Evolutionary conservation across 2,888 invertebrate genomes (phyloP), one percentile per base, ranked within the genome.

Genomic region (Agonopterix arenella): DNA sequence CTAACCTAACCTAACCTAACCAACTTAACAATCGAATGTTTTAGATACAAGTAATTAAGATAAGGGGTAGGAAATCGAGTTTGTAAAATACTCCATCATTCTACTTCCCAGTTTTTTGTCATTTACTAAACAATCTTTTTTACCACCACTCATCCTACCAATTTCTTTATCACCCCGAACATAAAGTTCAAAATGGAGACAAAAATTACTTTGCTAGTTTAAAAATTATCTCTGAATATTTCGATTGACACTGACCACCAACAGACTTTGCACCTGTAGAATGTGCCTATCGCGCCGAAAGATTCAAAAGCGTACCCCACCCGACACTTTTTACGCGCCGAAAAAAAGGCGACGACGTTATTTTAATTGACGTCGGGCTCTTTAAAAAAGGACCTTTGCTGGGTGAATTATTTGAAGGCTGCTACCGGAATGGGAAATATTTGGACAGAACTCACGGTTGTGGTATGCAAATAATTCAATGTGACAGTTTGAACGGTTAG

Each of bases 341-440:
- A 58, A 66, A 71, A 78, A 75, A 72, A 74, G 66, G 61, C 57
- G 60, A 59, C 69, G 57, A 72, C 73, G 80, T 73, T 81, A 86
- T 86, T 86, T 88, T 88, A 88, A 89, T 86, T 86, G 84, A 85
- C 80, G 77, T 62, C 70, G 75, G 73, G 62, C 59, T 67, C 70
- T 76, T 28, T 78, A 73, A 77, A 79, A 79, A 79, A 70, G 70
- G 71, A 68, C 73, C 72, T 75, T 66, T 60, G 65, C 61, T 60
- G 68, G 70, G 70, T 77, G 68, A 84, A 79, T 83, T 84, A 83
- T 83, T 74, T 61, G 69, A 74, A 72, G 73, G 70, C 65, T 67
- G 69, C 73, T 78, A 74, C 76, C 59, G 83, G 82, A 76, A 84
- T 83, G 77, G 62, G 66, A 77, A 75, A 69, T 69, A 84, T 84